Percentiles rank a stretch among this genome's conserved stretches.
Evolutionary conservation across 2,113 vertebrate genomes (phyloP).

Genomic region (Capreolus pygargus): DNA sequence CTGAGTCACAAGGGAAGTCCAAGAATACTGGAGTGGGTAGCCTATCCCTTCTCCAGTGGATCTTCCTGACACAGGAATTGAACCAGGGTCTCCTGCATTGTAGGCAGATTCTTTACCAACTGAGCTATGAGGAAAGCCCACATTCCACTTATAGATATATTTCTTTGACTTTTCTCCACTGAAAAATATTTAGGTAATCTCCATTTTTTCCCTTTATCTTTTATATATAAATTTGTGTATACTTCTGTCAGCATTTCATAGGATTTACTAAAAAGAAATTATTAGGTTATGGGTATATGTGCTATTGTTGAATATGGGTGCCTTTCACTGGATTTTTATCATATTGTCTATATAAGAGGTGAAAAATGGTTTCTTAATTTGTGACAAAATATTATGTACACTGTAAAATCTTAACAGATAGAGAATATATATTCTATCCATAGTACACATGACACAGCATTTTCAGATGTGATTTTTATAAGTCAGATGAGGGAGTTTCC

Average conservation of each 20-base stretch:
- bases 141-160: neutral
- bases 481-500: neutral
- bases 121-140: neutral
- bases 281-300: neutral
- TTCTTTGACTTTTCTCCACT: neutral
- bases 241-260: neutral
- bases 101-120: neutral
- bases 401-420: neutral
- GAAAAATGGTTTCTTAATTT: constrained; percentile 10
- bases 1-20: neutral
- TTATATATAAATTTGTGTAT: neutral
- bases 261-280: neutral
- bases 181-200: neutral
- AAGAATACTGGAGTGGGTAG: neutral
- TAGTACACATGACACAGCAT: neutral
- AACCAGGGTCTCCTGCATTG: neutral
- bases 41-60: neutral
- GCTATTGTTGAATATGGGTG: neutral
- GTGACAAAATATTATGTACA: neutral
- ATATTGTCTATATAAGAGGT: neutral
- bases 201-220: neutral
- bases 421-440: neutral
- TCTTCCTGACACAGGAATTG: neutral
- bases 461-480: neutral
- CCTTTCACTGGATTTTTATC: neutral